Evolutionary conservation across 53 echinoderm and acorn worm species (phyloP), one percentile per base, ranked within the genome.

Genomic region (Antedon mediterranea): DNA sequence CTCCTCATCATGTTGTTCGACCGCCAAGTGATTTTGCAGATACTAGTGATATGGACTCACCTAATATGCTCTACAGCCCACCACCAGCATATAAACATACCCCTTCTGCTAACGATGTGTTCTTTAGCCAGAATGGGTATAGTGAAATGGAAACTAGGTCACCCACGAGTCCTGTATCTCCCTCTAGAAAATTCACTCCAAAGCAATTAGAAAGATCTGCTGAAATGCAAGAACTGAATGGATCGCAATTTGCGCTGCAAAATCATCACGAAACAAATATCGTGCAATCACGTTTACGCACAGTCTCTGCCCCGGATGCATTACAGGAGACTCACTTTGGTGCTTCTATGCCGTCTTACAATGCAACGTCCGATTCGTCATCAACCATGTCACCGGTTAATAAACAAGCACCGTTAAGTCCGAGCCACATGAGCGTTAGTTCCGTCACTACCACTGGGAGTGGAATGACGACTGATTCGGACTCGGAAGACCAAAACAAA

Each of bases 21-120:
- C 93, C 93, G 33, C 93, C 93, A 0, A 93, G 93, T 83, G 93
- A 90, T 75, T 93, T 93, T 85, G 93, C 93, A 3, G 93, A 93
- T 75, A 89, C 86, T n/a, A 93, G 90, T 75, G 90, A 89, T 78
- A 86, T 93, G 72, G 93, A 93, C 72, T 93, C 93, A 6, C 93
- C 93, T 20, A 86, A 83, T 41, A 93, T 90, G 72, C 43, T 89
- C 28, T 90, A 90, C 7, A 93, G 93, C 79, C 93, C 93, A 31
- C 83, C 93, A n/a, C 86, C 75, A 18, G 88, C 90, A 29, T 93
- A 86, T 76, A 84, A 84, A 33, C 79, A 90, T 31, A 88, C 90
- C 13, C 77, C 43, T 34, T 87, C 90, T 30, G 87, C 84, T 43
- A 76, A 87, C 71, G 82, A 84, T 32, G 75, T 85, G 26, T 73